phyloP scores from a whole-genome alignment of 2,888 invertebrate genomes.

The Tinea semifulvella region DNA sequence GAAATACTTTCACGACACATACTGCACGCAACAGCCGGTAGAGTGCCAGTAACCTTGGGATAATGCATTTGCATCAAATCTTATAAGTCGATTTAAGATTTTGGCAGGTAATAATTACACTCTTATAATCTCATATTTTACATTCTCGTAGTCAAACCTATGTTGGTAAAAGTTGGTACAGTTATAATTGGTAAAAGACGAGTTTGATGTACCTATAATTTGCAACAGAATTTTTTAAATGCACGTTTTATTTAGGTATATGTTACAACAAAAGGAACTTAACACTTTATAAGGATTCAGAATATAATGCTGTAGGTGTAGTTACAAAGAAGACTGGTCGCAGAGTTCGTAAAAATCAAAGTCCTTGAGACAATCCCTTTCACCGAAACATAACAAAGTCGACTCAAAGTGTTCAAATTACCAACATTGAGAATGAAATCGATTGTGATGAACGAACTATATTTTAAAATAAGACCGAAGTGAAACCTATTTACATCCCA shows the following conservation, averaged over 20 bases:
- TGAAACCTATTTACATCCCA: too few species aligned
- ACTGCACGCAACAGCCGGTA: slow-evolving; percentile 38
- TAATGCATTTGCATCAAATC: slow-evolving; percentile 3
- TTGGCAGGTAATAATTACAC: too few species aligned
- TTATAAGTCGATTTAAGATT: too few species aligned
- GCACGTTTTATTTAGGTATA: too few species aligned
- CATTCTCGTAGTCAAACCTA: too few species aligned
- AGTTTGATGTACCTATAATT: too few species aligned
- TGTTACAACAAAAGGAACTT: too few species aligned
- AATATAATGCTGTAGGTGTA: not conserved
- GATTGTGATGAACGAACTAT: not conserved
- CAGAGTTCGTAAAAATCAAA: not conserved
- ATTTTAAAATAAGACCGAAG: not conserved
- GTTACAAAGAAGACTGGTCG: slow-evolving; percentile 5
- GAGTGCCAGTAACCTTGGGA: slow-evolving; percentile 41
- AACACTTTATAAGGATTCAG: slow-evolving; percentile 2
- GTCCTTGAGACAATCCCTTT: slow-evolving; percentile 13
- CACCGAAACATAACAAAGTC: slow-evolving; percentile 11
- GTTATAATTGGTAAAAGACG: too few species aligned
- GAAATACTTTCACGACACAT: slow-evolving; percentile 60
- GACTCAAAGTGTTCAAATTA: too few species aligned
- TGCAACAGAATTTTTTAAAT: too few species aligned
- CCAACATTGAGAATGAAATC: not conserved
- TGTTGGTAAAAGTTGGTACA: too few species aligned
- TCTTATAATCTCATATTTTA: too few species aligned